Conservation (phyloP, 2,797 vertebrate genomes). For the Picus viridis region DNA sequence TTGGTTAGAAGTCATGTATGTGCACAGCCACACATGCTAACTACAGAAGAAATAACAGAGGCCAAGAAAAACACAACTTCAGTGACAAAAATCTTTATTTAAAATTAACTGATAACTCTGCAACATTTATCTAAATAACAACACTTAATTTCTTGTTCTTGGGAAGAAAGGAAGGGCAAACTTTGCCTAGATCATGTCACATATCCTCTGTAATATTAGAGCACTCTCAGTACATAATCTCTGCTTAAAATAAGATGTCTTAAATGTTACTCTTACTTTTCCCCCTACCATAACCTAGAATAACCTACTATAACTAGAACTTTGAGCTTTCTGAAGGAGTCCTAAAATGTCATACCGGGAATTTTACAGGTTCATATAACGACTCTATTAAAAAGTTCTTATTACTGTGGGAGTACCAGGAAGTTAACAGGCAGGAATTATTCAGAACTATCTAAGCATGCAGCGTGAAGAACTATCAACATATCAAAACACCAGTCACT, state of each 20-base stretch:
- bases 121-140: not conserved
- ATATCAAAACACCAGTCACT: not conserved
- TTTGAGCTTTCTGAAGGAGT: not conserved
- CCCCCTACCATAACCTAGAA: not conserved
- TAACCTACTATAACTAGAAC: not conserved
- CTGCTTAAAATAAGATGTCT: not conserved
- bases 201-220: not conserved
- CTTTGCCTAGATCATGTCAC: not conserved
- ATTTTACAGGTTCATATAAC: not conserved
- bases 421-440: conserved; percentile 8
- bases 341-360: not conserved
- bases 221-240: not conserved
- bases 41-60: not conserved
- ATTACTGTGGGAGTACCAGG: not conserved
- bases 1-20: not conserved
- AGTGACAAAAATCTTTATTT: not conserved
- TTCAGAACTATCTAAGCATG: not conserved
- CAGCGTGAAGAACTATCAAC: not conserved
- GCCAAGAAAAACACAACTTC: no score
- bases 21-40: not conserved
- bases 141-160: not conserved
- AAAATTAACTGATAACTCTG: not conserved
- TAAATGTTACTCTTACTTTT: not conserved
- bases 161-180: not conserved
- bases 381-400: not conserved